These are phyloP conservation scores for Sebastes oblongus DNA, from an alignment of 2,797 vertebrate species.

Conservation along the genomic window DNA sequence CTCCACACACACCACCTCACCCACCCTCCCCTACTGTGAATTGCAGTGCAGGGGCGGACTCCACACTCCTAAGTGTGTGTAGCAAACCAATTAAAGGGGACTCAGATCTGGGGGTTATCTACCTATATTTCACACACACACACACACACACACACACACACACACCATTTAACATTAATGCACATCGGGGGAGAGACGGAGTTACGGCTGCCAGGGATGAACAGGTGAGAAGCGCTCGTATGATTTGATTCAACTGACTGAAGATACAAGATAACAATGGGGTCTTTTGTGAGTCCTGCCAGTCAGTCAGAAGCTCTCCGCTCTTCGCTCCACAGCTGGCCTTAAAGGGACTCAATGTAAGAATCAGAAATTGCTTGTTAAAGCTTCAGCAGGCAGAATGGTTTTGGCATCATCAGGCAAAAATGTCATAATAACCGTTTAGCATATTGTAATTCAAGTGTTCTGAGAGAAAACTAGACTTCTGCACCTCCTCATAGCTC, in stretches of 20 bases:
- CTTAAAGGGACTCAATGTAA: background rate
- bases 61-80: constrained; percentile 64
- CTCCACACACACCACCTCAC: background rate
- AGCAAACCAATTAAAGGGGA: constrained; percentile 70
- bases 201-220: constrained; percentile 5
- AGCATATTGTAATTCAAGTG: no score
- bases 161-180: constrained; percentile 58
- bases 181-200: constrained; percentile 22
- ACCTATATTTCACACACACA: constrained; percentile 54
- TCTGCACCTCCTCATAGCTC: no score
- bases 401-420: no score
- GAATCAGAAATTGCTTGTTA: no score
- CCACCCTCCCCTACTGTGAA: constrained; percentile 25
- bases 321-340: background rate
- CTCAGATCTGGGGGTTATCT: constrained; percentile 42
- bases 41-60: constrained; percentile 59
- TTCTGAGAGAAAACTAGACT: no score
- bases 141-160: no score
- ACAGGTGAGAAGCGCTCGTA: constrained; percentile 18
- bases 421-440: rapidly evolving
- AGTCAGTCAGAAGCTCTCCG: constrained; percentile 29
- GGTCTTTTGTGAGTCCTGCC: constrained; percentile 28
- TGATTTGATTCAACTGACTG: constrained; percentile 35
- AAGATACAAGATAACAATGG: constrained; percentile 34
- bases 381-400: no score